Conservation (phyloP, 2,888 invertebrate species). For the Thereva nobilitata region DNA sequence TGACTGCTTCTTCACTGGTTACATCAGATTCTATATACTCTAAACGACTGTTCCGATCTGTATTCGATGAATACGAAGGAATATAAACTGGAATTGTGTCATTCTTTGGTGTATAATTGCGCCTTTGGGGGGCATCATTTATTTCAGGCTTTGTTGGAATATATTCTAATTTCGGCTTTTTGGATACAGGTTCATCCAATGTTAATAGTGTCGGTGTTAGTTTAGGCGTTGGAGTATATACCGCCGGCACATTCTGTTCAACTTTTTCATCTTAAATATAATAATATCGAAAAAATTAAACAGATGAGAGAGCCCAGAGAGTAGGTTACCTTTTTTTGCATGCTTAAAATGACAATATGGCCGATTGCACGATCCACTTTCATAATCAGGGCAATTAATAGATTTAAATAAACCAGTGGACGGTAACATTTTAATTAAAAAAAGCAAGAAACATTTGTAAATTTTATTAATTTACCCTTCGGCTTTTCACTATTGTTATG, state of each 20-base stretch:
- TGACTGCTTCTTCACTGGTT: background rate
- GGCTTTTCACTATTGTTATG: background rate
- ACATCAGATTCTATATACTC: background rate
- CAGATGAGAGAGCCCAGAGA: background rate
- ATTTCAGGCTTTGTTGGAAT: slow-evolving; percentile 55
- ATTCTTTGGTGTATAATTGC: slow-evolving; percentile 39
- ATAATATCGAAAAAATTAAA: slow-evolving; percentile 6
- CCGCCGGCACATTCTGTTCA: slow-evolving; percentile 45
- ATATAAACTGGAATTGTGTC: slow-evolving; percentile 52
- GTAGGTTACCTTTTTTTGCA: slow-evolving; percentile 67
- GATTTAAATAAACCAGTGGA: slow-evolving; percentile 87
- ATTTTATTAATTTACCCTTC: background rate
- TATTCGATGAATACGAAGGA: slow-evolving; percentile 44
- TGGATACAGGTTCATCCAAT: slow-evolving; percentile 46
- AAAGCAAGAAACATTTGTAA: slow-evolving; percentile 1
- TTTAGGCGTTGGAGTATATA: slow-evolving; percentile 52
- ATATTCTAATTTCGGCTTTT: slow-evolving; percentile 54
- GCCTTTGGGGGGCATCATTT: slow-evolving; percentile 49
- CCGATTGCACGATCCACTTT: slow-evolving; percentile 77
- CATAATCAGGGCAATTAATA: slow-evolving; percentile 83
- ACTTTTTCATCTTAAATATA: slow-evolving; percentile 48
- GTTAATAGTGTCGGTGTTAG: slow-evolving; percentile 51
- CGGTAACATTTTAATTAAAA: slow-evolving; percentile 73
- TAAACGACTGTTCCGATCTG: background rate
- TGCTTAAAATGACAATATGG: slow-evolving; percentile 94